A percentile compares a stretch with the other conserved stretches of the same genome.
phyloP scores from a whole-genome alignment of 1,140 invertebrate genomes.

The Brachionus angularis region DNA sequence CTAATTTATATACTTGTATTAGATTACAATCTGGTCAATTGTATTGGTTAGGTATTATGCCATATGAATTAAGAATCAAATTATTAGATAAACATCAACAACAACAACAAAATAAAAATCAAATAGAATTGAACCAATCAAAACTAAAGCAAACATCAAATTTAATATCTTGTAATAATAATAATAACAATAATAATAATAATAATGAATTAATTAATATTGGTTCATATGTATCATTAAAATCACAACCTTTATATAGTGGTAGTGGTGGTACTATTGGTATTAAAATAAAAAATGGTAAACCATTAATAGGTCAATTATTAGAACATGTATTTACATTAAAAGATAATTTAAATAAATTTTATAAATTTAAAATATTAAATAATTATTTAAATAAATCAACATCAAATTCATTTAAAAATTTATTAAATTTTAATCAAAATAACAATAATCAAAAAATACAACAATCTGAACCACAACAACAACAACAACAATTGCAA shows the following conservation, averaged over 20 bases:
- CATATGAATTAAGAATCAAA: slow-evolving; percentile 85
- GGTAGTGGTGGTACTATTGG: slow-evolving; percentile 82
- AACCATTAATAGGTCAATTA: slow-evolving; percentile 90
- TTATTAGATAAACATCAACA: slow-evolving; percentile 89
- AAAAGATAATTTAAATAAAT: slow-evolving; percentile 66
- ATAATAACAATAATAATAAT: no score
- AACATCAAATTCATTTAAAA: background rate
- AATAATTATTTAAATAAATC: no score
- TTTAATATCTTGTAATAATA: slow-evolving; percentile 42
- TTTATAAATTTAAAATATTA: slow-evolving; percentile 66
- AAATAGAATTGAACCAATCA: no score
- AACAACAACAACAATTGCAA: no score
- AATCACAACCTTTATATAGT: slow-evolving; percentile 93
- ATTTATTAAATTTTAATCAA: no score
- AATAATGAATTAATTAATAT: no score
- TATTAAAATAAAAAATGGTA: slow-evolving; percentile 82
- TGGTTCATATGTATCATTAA: slow-evolving; percentile 67
- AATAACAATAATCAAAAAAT: no score
- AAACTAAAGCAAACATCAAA: slow-evolving; percentile 1
- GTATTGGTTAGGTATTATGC: slow-evolving; percentile 97
- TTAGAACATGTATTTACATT: slow-evolving; percentile 92
- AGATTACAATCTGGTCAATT: slow-evolving; percentile 80
- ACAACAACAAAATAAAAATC: no score
- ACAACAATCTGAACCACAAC: slow-evolving; percentile 16
- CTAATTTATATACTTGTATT: slow-evolving; percentile 86